Conservation (phyloP, 2,888 invertebrate species). For the Trypoxylon attenuatum region DNA sequence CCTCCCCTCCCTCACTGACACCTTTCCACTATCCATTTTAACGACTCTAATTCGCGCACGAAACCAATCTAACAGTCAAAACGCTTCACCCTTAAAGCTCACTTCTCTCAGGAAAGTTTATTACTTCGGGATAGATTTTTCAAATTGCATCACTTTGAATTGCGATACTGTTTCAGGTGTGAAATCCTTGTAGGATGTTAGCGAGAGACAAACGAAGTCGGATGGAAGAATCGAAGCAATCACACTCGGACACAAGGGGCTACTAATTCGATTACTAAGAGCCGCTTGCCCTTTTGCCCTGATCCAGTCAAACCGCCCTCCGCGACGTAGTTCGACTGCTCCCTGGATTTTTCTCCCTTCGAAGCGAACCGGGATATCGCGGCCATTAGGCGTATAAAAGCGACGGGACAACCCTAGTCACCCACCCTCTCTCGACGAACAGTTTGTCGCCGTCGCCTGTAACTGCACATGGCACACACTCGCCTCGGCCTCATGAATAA, state of each 20-base stretch:
- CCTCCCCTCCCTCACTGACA: background rate
- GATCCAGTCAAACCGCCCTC: slow-evolving; percentile 43
- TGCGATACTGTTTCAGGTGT: slow-evolving; percentile 29
- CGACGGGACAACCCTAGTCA: slow-evolving; percentile 26
- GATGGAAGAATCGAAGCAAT: slow-evolving; percentile 65
- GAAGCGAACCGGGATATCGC: slow-evolving; percentile 39
- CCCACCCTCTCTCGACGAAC: slow-evolving; percentile 13
- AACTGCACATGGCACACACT: slow-evolving; percentile 37
- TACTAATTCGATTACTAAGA: slow-evolving; percentile 71
- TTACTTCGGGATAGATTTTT: no score
- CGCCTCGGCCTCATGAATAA: slow-evolving; percentile 33
- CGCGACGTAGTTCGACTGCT: slow-evolving; percentile 6
- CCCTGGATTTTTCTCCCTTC: slow-evolving; percentile 35
- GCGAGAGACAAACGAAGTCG: slow-evolving; percentile 28
- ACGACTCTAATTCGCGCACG: background rate
- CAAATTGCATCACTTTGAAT: no score
- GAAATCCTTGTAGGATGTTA: slow-evolving; percentile 25
- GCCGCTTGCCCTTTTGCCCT: slow-evolving; percentile 55
- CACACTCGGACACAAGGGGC: slow-evolving; percentile 71
- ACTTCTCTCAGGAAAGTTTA: no score
- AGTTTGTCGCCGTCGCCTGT: slow-evolving; percentile 26
- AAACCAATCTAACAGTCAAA: no score
- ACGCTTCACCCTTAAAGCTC: no score
- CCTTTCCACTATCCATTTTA: slow-evolving; percentile 1
- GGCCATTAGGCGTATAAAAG: slow-evolving; percentile 54